Base-by-base conservation (phyloP, 2,797 vertebrate genomes). In the Darevskia mixta region DNA sequence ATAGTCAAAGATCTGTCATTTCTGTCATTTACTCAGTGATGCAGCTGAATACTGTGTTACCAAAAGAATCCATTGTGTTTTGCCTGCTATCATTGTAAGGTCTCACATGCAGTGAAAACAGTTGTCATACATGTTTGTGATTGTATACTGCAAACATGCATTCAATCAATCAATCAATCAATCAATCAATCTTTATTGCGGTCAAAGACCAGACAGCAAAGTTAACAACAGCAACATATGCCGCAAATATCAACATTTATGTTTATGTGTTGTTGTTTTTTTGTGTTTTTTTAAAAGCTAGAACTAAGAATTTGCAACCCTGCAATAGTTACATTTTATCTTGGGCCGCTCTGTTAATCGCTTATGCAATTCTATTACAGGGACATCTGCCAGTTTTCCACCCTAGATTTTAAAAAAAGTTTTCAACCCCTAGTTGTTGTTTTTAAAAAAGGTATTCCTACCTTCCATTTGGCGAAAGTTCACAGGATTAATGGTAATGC, bases 401-500 rank as follows among this genome's bases (percentile, higher is more conserved):
- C 20, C 49, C 49, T 88, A 92, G 11, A 43, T 43, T 43, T 43
- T 43, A 1, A 7, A 43, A 43, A 43, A 43, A 43, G 41, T 43
- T 43, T 43, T 43, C 41, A 43, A 43, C 41, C 41, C 41, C 6
- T 49, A 11, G 13, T 15, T 49, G 3, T 55, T 49, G 13, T 49
- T 55, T 55, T 4, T 86, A 11, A 72, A 85, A 38, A 3, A 84
- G 93, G 91, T 0, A 5, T 77, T 32, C 88, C 94, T 96, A 98
- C 98, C 98, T 90, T 97, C 95, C 89, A 88, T 94, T 86, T 96
- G 97, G 95, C 93, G 96, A 87, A 98, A 88, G 32, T 88, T 96
- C 29, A 97, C 90, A 3, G 98, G 98, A 64, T 97, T 98, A 94
- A 99, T 98, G 92, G 97, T 98, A 18, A 99, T 13, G 92, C 97